Conservation (phyloP, 2,797 vertebrate species). For the Megaceryle alcyon region DNA sequence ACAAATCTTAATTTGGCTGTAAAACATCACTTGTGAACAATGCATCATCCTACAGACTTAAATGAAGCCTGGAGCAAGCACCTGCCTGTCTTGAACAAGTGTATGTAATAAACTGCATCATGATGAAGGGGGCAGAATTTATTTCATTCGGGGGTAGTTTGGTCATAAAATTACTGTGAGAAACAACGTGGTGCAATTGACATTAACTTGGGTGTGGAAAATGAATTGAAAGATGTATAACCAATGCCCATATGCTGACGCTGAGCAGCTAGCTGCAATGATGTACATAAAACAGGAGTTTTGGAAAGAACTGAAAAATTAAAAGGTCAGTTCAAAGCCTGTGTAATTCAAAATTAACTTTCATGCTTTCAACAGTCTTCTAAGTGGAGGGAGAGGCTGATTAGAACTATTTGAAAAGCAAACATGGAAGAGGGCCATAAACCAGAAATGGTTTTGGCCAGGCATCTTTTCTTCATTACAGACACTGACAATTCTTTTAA, state of each 20-base stretch:
- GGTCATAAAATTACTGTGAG: conserved; percentile 15
- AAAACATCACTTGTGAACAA: conserved; percentile 24
- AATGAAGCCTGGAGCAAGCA: conserved; percentile 28
- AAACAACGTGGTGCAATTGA: not conserved
- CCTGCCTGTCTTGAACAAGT: not conserved
- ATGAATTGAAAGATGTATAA: not conserved
- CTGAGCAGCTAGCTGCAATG: not conserved
- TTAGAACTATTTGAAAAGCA: conserved; percentile 36
- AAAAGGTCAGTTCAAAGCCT: not conserved
- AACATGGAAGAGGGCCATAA: conserved; percentile 8
- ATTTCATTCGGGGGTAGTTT: not conserved
- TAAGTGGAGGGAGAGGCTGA: not conserved
- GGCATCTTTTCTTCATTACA: not conserved
- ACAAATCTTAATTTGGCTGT: conserved; percentile 27
- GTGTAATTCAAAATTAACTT: conserved; percentile 33
- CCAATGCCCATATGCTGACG: not conserved
- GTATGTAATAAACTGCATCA: not conserved
- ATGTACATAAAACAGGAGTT: not conserved
- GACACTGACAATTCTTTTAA: not conserved
- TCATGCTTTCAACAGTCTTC: not conserved
- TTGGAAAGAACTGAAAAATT: not conserved
- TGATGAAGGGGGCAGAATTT: conserved; percentile 2
- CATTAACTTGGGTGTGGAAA: not conserved
- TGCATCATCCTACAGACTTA: not conserved
- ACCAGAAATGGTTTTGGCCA: conserved; percentile 10